These are phyloP conservation scores for Drosophila carrolli DNA, from an alignment of 1,140 invertebrate species.

Conservation along the genomic window DNA sequence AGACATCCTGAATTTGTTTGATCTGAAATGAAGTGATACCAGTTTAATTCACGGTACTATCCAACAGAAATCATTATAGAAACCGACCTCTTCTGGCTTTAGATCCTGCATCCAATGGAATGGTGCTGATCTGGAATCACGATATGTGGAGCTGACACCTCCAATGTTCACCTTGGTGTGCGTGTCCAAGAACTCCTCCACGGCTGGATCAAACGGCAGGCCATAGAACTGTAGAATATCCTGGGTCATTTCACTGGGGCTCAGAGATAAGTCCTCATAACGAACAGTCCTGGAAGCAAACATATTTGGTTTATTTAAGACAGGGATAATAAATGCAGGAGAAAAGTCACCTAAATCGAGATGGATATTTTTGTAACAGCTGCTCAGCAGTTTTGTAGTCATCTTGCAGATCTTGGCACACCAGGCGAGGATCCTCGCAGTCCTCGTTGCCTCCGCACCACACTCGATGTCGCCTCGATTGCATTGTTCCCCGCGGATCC, in stretches of 20 bases:
- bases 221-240: conserved; percentile 92
- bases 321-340: neutral
- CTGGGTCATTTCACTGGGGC: conserved; percentile 89
- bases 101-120: conserved; percentile 93
- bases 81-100: conserved; percentile 87
- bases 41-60: neutral
- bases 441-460: conserved; percentile 94
- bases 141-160: conserved; percentile 92
- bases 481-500: conserved; percentile 94
- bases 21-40: conserved; percentile 47
- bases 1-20: conserved; percentile 87
- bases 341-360: conserved; percentile 88
- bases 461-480: conserved; percentile 92
- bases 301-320: neutral
- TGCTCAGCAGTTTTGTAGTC: conserved; percentile 91
- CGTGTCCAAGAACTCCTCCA: conserved; percentile 91
- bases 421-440: conserved; percentile 90
- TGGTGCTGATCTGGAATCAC: conserved; percentile 92
- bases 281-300: conserved; percentile 88
- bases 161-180: conserved; percentile 92
- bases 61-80: rapidly evolving
- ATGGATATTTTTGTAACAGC: conserved; percentile 89
- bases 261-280: conserved; percentile 93
- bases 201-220: conserved; percentile 88
- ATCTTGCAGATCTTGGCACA: conserved; percentile 93